These are phyloP conservation scores for Mastomys natalensis DNA, from an alignment of 2,113 vertebrate species.

Conservation along the genomic window DNA sequence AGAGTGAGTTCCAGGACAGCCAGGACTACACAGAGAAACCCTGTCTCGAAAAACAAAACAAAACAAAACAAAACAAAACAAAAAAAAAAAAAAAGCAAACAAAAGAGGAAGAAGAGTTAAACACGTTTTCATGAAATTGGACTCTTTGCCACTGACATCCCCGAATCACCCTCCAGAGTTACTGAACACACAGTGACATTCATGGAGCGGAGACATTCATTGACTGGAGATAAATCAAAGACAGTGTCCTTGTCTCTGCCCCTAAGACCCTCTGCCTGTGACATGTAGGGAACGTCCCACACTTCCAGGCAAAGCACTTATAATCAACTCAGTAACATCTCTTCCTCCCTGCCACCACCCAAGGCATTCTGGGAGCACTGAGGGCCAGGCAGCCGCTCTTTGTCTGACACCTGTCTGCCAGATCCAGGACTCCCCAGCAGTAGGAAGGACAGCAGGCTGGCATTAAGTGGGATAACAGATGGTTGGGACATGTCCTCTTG, in stretches of 20 bases:
- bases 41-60: too few species aligned
- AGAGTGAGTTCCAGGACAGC: too few species aligned
- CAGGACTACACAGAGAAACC: too few species aligned
- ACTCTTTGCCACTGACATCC: background rate
- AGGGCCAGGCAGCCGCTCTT: conserved; percentile 65
- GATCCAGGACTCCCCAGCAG: background rate
- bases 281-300: background rate
- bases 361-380: conserved; percentile 30
- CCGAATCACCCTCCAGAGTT: background rate
- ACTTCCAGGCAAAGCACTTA: background rate
- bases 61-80: too few species aligned
- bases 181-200: conserved; percentile 22
- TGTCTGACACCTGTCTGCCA: conserved; percentile 50
- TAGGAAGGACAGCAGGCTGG: conserved; percentile 55
- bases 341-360: background rate
- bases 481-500: conserved; percentile 58
- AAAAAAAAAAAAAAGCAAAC: too few species aligned
- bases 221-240: background rate
- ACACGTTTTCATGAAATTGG: background rate
- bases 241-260: background rate
- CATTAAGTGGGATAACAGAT: conserved; percentile 72
- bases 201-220: background rate
- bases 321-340: background rate
- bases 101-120: background rate
- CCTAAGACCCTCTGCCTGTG: background rate